A percentile compares a stretch with the other conserved stretches of the same genome.
These are phyloP conservation scores for Lydus trimaculatus DNA, from an alignment of 2,888 invertebrate species.

Conservation along the genomic window DNA sequence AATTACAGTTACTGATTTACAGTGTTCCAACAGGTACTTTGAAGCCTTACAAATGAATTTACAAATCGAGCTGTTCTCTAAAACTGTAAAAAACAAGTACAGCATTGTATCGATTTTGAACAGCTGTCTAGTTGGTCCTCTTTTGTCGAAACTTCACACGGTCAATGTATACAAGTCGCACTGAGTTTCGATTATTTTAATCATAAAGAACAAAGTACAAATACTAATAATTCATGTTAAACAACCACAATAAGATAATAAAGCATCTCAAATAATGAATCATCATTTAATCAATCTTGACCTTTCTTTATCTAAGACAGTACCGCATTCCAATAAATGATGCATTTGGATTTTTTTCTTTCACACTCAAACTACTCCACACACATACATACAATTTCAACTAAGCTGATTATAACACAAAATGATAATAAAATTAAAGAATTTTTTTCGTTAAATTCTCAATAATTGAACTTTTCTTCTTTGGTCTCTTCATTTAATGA, in stretches of 20 bases:
- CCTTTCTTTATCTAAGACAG: conserved; percentile 25
- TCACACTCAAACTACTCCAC: neutral
- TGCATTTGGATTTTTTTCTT: neutral
- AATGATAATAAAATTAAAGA: neutral
- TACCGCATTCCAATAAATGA: conserved; percentile 24
- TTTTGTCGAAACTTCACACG: neutral
- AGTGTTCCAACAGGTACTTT: too few species aligned
- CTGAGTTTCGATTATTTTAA: neutral
- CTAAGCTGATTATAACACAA: neutral
- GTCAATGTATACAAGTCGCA: neutral
- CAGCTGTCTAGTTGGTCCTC: neutral
- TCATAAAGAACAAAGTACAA: neutral
- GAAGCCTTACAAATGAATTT: too few species aligned
- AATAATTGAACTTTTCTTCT: neutral
- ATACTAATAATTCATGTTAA: neutral
- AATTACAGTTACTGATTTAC: too few species aligned
- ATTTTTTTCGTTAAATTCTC: neutral
- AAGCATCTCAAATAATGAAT: conserved; percentile 20
- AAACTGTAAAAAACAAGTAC: too few species aligned
- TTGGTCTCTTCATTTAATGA: neutral
- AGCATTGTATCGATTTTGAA: neutral
- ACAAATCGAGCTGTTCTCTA: too few species aligned
- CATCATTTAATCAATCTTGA: conserved; percentile 28
- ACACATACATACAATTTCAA: neutral
- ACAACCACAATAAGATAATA: neutral